Evolutionary conservation across 2,888 invertebrate genomes (phyloP), one percentile per base, ranked within the genome.

Genomic region (Vesta saturnalis): DNA sequence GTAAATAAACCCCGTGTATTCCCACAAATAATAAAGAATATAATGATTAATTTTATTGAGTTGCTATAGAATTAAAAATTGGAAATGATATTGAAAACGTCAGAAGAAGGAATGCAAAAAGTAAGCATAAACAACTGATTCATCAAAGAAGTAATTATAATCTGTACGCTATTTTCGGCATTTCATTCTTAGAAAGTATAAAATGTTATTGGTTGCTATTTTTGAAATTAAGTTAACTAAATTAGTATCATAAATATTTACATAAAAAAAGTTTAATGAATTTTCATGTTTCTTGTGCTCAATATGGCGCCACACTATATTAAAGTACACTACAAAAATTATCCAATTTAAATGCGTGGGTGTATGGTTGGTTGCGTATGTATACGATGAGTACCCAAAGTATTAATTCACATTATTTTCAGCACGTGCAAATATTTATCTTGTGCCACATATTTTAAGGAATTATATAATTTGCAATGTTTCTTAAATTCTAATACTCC

Each of bases 291-390:
- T 10, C 19, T 23, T 47, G 18, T 16, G 15, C 19, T 52, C 19
- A 52, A 52, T n/a, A 52, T 21, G 52, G 21, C 19, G 52, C 52
- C 52, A 52, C 52, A 52, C n/a, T n/a, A n/a, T n/a, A n/a, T 52
- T 52, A 6, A 52, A 19, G 52, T 52, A 52, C 8, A 52, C 39
- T n/a, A n/a, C 39, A 10, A 14, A 30, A 54, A 61, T 52, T 61
- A 61, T 61, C 19, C 54, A 61, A 61, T 35, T 21, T 39, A 22
- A 5, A 56, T 3, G 39, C 62, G 62, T 63, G 62, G 62, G 62
- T 63, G 62, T 46, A 56, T 22, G 55, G 23, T 22, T 63, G 62
- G 62, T 63, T 63, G 62, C 62, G 56, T 63, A 63, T 46, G 46
- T 19, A n/a, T n/a, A 43, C 43, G 43, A 6, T 6, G 10, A n/a